Conservation (phyloP, 2,113 vertebrate species). For the Nannospalax galili region DNA sequence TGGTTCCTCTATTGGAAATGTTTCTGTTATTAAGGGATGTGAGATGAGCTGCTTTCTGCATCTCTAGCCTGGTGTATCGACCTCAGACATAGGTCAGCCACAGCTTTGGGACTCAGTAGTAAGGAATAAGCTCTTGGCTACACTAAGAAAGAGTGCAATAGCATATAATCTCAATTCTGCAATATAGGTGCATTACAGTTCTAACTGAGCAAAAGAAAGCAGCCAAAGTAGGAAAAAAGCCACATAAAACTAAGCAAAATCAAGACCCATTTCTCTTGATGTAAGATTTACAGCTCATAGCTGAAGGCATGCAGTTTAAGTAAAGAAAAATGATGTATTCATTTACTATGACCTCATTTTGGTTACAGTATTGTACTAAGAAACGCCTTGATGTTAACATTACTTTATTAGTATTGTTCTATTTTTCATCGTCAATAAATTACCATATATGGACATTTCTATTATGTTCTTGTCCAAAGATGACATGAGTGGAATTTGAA, state of each 20-base stretch:
- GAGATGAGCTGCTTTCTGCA: background rate
- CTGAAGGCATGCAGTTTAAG: background rate
- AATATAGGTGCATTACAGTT: background rate
- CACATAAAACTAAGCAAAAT: conserved; percentile 34
- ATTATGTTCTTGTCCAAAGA: background rate
- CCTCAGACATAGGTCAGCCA: conserved; percentile 25
- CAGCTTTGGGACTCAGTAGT: background rate
- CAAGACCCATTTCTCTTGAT: background rate
- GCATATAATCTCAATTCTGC: background rate
- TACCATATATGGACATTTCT: background rate
- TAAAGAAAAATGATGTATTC: background rate
- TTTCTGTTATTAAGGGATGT: conserved; percentile 13
- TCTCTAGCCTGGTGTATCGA: background rate
- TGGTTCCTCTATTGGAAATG: background rate
- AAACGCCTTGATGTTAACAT: background rate
- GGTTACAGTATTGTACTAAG: background rate
- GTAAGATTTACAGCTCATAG: background rate
- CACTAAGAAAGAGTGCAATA: background rate
- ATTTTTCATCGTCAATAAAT: background rate
- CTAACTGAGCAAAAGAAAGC: conserved; percentile 25
- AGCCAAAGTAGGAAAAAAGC: background rate
- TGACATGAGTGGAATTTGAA: background rate
- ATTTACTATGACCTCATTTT: background rate
- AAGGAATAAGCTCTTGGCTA: conserved; percentile 51
- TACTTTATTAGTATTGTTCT: background rate